phyloP scores from a whole-genome alignment of 2,113 vertebrate genomes.

The Leucopsar rothschildi region DNA sequence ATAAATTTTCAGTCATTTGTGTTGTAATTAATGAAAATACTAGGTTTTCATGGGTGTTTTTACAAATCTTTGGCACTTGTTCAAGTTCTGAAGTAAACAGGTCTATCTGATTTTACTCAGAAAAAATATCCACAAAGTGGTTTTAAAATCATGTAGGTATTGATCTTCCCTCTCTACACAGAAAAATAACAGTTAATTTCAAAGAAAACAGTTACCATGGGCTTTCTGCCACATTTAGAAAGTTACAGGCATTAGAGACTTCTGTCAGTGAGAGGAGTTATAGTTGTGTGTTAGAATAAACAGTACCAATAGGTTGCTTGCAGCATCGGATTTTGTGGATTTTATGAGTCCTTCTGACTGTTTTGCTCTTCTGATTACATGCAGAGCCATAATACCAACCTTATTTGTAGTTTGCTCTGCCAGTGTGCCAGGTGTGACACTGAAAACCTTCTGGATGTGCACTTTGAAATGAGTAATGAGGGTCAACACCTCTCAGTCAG shows the following conservation, averaged over 20 bases:
- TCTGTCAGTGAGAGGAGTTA: neutral
- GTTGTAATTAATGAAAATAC: neutral
- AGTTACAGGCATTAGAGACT: neutral
- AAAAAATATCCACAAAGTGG: neutral
- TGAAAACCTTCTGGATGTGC: neutral
- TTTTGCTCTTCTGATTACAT: neutral
- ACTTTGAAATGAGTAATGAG: neutral
- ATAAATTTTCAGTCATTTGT: neutral
- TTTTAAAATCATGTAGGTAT: constrained; percentile 13
- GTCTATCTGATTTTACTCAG: neutral
- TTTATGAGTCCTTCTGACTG: neutral
- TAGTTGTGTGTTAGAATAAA: neutral
- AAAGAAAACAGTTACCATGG: neutral
- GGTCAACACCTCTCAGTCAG: neutral
- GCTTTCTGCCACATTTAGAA: neutral
- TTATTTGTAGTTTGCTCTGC: neutral
- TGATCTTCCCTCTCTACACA: neutral
- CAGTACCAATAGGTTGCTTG: neutral
- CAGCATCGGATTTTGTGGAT: neutral
- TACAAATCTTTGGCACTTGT: neutral
- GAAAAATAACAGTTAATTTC: constrained; percentile 12
- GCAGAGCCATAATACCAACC: neutral
- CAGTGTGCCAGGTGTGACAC: neutral
- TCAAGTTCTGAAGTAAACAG: neutral
- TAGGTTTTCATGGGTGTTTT: neutral